These are phyloP conservation scores for Drosophila pseudoananassae DNA, from an alignment of 1,140 invertebrate species.

Conservation along the genomic window DNA sequence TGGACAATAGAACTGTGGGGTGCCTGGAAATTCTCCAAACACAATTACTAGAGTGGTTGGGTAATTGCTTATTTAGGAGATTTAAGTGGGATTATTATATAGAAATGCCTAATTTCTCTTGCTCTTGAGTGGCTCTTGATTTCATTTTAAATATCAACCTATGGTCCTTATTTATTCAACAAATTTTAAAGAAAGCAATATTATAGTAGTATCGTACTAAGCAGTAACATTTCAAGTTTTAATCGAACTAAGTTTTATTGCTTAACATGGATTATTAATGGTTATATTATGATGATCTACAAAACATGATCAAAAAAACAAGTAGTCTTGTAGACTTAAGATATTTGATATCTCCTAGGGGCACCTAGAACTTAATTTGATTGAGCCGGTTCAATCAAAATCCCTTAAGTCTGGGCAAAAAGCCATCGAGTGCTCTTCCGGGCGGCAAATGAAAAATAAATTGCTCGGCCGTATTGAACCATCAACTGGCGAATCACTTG, in stretches of 20 bases:
- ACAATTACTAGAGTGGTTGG: constrained; percentile 27
- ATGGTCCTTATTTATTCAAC: too few relatives aligned
- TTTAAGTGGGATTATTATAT: constrained; percentile 3
- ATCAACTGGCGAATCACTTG: constrained; percentile 25
- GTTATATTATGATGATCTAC: too few relatives aligned
- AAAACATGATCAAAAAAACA: too few relatives aligned
- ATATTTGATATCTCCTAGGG: too few relatives aligned
- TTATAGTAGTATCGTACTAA: too few relatives aligned
- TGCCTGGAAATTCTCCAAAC: constrained; percentile 25
- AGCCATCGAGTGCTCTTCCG: constrained; percentile 18
- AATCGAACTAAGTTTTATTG: too few relatives aligned
- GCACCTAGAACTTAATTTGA: constrained; percentile 4
- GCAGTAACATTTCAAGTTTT: too few relatives aligned
- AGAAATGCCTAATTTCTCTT: not conserved
- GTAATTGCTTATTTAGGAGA: constrained; percentile 25
- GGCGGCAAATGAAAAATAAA: constrained; percentile 17
- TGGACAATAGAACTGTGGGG: constrained; percentile 18
- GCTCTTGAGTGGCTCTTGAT: not conserved
- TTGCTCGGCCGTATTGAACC: constrained; percentile 10
- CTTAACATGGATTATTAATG: too few relatives aligned
- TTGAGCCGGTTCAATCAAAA: constrained; percentile 8
- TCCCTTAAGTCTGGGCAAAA: constrained; percentile 12
- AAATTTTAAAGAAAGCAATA: too few relatives aligned
- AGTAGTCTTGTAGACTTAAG: too few relatives aligned
- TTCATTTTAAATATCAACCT: not conserved